Base-by-base conservation (phyloP, 1,140 invertebrate genomes). In the Dolichoris vasculosae region DNA sequence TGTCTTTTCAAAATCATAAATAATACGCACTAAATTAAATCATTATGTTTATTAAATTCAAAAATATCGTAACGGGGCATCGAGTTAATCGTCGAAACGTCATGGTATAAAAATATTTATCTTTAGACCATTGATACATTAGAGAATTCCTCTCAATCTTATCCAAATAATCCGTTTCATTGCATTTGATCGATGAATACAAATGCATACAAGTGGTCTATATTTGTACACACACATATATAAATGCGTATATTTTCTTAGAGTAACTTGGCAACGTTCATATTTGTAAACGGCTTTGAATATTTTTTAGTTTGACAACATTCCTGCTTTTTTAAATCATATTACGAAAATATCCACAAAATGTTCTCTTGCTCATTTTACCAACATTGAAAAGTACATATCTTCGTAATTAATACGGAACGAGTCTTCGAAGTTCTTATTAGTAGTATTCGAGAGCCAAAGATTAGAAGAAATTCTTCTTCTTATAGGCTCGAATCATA, bases 281-380 rank as follows among this genome's bases (percentile, higher is more conserved):
- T 32, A 67, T 32, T 13, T 67, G 3, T 67, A 67, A 32, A 30
- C 32, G 13, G n/a, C 26, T 64, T 30, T 64, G n/a, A n/a, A 30
- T 64, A 64, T 30, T 64, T 30, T 30, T 64, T 30, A 64, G 59
- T 64, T 64, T 64, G 59, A 15, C 59, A 64, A 64, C 23, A 30
- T 64, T 64, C 59, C 9, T 30, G 4, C 26, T 2, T 64, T 64
- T 64, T n/a, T 8, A 64, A 64, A 64, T 67, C n/a, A 35, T 67
- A 73, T 73, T 73, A 43, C 69, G 40, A 73, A 43, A 69, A 69
- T 38, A 69, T 69, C 32, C 13, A 69, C 30, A 20, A 69, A 23
- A 38, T 38, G 15, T 38, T 38, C 67, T 69, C 15, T 67, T 20
- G 17, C 32, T 69, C 15, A 15, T 69, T 38, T 69, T 69, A 20